Base-by-base conservation (phyloP, 2,888 invertebrate genomes). In the Ormia ochracea region DNA sequence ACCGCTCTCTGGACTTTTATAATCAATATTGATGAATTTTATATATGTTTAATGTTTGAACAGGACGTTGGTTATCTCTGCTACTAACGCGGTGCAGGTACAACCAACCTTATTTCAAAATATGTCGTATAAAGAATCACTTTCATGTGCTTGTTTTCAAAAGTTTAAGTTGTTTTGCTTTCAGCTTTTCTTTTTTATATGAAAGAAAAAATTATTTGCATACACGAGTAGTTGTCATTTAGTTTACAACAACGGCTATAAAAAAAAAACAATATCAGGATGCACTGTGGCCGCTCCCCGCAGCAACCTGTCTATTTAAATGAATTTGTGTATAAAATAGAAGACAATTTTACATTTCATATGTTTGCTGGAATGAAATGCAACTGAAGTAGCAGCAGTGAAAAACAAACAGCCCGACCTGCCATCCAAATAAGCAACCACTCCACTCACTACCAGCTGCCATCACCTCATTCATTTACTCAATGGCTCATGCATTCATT, bases 271-370 rank as follows among this genome's bases (percentile, higher is more conserved):
- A 54, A 63, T 54, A 63, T 4, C 26, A 17, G 45, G 54, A 54
- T 70, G 65, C 70, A 61, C 59, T 59, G 41, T 79, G 52, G 65
- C n/a, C n/a, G n/a, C n/a, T 65, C 38, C 14, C 28, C 28, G 72
- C 59, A 28, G 50, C 41, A 58, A 73, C 9, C 23, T n/a, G n/a
- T n/a, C n/a, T n/a, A 48, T 52, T 7, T 36, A 48, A 45, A 31
- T 63, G 21, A 56, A 4, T 33, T 56, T 36, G 21, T 33, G 28
- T 9, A 33, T 28, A 36, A 56, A 43, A 58, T 9, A 59, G 23
- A 26, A 68, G 43, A 54, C 36, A 59, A 14, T 26, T 56, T 78
- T 68, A 54, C 61, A 65, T 52, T 52, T 66, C 66, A 65, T 28
- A 72, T 61, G 23, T 21, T 12, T 54, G 33, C 10, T 3, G 41